These are phyloP conservation scores for Cydia strobilella DNA, from an alignment of 1,140 invertebrate species.

Conservation along the genomic window DNA sequence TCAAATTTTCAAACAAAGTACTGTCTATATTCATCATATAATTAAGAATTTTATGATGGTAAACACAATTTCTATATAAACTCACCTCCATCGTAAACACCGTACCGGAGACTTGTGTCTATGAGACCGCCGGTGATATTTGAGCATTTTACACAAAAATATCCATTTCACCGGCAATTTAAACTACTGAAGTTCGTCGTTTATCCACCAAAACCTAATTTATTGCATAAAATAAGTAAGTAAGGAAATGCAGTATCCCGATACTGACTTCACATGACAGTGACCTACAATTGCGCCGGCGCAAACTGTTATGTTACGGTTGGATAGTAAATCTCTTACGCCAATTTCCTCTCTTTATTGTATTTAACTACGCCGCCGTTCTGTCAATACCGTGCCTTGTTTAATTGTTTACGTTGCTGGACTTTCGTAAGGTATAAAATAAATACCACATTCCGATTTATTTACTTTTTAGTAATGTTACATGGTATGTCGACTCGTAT, in stretches of 20 bases:
- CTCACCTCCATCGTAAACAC: conserved; percentile 77
- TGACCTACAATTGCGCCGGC: conserved; percentile 55
- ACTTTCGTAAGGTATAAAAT: background rate
- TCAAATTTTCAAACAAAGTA: no score
- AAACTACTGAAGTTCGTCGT: conserved; percentile 41
- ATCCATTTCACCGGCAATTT: conserved; percentile 68
- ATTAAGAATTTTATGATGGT: background rate
- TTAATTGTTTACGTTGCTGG: conserved; percentile 3
- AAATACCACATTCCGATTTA: no score
- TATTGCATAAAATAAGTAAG: conserved; percentile 39
- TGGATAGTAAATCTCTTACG: conserved; percentile 59
- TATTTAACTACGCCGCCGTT: background rate
- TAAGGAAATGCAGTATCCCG: conserved; percentile 1
- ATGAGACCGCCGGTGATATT: conserved; percentile 76
- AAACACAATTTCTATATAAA: background rate
- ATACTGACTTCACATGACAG: conserved; percentile 37
- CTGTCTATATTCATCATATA: no score
- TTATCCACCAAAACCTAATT: conserved; percentile 35
- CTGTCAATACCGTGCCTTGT: conserved; percentile 4
- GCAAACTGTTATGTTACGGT: conserved; percentile 74
- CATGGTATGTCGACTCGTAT: no score
- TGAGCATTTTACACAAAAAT: conserved; percentile 79
- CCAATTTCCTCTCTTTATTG: conserved; percentile 39
- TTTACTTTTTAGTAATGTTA: no score
- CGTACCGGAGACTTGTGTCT: conserved; percentile 76